phyloP scores from a whole-genome alignment of 2,797 vertebrate species.

The Epinephelus awoara region DNA sequence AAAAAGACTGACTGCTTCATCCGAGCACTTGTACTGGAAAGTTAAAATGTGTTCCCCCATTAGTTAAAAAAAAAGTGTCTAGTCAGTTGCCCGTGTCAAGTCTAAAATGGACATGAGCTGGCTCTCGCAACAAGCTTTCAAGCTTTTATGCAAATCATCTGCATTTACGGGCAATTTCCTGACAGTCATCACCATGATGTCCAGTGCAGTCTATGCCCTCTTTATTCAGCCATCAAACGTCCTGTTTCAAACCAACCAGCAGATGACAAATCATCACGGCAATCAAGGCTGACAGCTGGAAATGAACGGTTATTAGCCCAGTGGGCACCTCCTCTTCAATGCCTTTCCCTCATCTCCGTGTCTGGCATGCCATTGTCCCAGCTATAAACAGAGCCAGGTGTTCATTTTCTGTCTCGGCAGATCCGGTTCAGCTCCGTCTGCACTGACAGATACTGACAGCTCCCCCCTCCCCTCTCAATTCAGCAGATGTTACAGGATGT shows the following conservation, averaged over 20 bases:
- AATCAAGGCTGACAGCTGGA: conserved; percentile 73
- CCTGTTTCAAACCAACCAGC: conserved; percentile 53
- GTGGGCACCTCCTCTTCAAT: conserved; percentile 55
- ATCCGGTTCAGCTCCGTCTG: conserved; percentile 55
- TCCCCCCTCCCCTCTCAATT: conserved; percentile 4
- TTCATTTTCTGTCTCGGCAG: conserved; percentile 69
- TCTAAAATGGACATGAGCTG: conserved; percentile 27
- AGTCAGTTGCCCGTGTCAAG: conserved; percentile 5
- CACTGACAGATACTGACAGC: conserved; percentile 64
- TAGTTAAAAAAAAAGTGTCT: conserved; percentile 6
- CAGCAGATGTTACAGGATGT: conserved; percentile 65
- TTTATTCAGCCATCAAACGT: conserved; percentile 58
- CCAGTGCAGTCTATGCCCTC: conserved; percentile 35
- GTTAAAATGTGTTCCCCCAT: conserved; percentile 1
- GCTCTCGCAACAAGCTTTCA: background rate
- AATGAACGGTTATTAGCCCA: conserved; percentile 70
- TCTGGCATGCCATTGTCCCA: conserved; percentile 52
- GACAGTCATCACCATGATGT: conserved; percentile 41
- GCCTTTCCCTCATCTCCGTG: conserved; percentile 35
- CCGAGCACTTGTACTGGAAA: background rate
- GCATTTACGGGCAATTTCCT: conserved; percentile 48
- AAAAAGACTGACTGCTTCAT: background rate
- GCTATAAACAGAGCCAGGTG: conserved; percentile 71
- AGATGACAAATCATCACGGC: conserved; percentile 64
- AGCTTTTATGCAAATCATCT: conserved; percentile 54